Conservation (phyloP, 1,140 invertebrate species). For the Listronotus bonariensis region DNA sequence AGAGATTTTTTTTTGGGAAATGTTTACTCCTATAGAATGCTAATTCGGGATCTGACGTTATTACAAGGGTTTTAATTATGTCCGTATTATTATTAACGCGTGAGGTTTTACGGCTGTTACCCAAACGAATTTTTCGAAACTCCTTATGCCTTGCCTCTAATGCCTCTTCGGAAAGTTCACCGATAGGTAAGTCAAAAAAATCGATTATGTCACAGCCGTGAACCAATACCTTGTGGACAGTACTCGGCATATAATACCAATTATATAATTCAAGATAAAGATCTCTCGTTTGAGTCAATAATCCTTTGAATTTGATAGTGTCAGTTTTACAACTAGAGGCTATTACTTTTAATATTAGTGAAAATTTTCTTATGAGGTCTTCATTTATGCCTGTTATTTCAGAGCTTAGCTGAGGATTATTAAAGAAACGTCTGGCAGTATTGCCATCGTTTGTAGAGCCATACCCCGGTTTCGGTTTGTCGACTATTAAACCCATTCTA, state of each 20-base stretch:
- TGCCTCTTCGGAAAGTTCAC: background rate
- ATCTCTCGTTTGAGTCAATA: background rate
- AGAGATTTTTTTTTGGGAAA: too few relatives aligned
- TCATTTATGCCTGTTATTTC: constrained; percentile 50
- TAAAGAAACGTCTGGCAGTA: constrained; percentile 51
- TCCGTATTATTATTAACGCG: too few relatives aligned
- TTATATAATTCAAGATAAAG: constrained; percentile 1
- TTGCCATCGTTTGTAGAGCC: constrained; percentile 54
- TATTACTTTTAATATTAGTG: background rate
- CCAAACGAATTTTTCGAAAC: too few relatives aligned
- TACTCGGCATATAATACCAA: constrained; percentile 13
- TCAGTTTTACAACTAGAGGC: background rate
- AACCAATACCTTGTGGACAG: constrained; percentile 1
- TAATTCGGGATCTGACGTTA: too few relatives aligned
- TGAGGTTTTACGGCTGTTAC: too few relatives aligned
- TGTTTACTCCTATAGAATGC: too few relatives aligned
- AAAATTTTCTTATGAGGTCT: background rate
- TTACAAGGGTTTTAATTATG: too few relatives aligned
- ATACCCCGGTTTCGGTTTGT: constrained; percentile 41
- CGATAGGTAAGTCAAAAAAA: background rate
- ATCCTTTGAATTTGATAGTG: background rate
- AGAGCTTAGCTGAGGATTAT: constrained; percentile 44
- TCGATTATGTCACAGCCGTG: constrained; percentile 2
- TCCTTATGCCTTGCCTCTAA: too few relatives aligned
- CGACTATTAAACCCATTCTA: constrained; percentile 33